A percentile compares a stretch with the other conserved stretches of the same genome.
Evolutionary conservation across 2,888 invertebrate species (phyloP).

Genomic region (Callosobruchus maculatus): DNA sequence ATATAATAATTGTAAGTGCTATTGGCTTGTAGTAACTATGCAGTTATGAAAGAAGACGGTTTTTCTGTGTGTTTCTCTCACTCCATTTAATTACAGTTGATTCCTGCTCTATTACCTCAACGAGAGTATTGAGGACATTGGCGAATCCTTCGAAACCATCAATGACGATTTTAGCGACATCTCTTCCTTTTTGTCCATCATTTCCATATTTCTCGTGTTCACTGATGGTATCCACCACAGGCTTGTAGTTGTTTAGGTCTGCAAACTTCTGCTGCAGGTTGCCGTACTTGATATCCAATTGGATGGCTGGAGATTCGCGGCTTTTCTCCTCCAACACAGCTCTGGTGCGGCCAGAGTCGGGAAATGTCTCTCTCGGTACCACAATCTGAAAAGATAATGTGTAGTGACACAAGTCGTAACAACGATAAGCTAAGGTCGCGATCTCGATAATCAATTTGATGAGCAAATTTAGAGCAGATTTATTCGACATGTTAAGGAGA

Average conservation of each 20-base stretch:
- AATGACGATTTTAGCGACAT: constrained; percentile 62
- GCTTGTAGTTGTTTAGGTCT: constrained; percentile 53
- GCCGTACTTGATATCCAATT: constrained; percentile 40
- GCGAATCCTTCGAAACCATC: constrained; percentile 63
- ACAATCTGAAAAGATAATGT: neutral
- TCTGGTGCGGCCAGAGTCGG: constrained; percentile 38
- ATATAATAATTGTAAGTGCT: no score
- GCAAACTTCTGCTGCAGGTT: constrained; percentile 38
- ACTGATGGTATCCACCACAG: constrained; percentile 70
- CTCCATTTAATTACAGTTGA: no score
- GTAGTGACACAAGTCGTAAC: no score
- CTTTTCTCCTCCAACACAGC: constrained; percentile 34
- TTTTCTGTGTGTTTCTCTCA: no score
- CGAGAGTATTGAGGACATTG: constrained; percentile 38
- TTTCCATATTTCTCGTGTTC: constrained; percentile 81
- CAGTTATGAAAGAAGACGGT: no score
- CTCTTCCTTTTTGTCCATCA: constrained; percentile 63
- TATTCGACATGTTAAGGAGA: no score
- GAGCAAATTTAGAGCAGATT: no score
- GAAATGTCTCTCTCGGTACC: constrained; percentile 21
- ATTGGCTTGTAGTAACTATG: no score
- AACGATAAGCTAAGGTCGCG: no score
- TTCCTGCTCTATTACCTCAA: constrained; percentile 33
- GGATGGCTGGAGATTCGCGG: constrained; percentile 36
- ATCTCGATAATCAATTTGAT: no score